Evolutionary conservation across 2,888 invertebrate genomes (phyloP), one percentile per base, ranked within the genome.

Genomic region (Agapostemon virescens): DNA sequence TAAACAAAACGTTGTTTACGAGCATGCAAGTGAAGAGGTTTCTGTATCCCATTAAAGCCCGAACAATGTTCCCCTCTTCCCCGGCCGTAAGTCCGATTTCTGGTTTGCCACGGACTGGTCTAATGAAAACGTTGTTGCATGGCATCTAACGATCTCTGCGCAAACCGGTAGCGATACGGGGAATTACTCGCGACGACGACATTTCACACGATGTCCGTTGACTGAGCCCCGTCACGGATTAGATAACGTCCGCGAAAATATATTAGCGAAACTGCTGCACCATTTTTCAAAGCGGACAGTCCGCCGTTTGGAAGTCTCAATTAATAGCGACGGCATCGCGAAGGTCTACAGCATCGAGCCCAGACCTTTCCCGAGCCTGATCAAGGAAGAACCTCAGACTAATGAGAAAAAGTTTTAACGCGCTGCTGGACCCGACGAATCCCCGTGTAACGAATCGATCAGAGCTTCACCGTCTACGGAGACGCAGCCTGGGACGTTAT

Each of bases 1-100:
- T 61, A 66, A 86, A 79, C 80, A 77, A 83, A 81, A 75, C 52
- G 33, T 74, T 74, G 69, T 86, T 79, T 81, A 81, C 69, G 78
- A 72, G 64, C 78, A 23, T 74, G 77, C 82, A 55, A 73, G 45
- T 30, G 20, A 26, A 5, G 36, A 40, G 20, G 17, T 80, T 49
- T n/a, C n/a, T 33, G 69, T 45, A 23, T 13, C 33, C 42, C 36
- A 36, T 74, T 70, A 58, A 55, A 69, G 69, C 23, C 52, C 49
- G 33, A 52, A 70, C 40, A 26, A 30, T 30, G 36, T 49, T 30
- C 26, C 33, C n/a, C n/a, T n/a, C n/a, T 40, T 30, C 7, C 30
- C 5, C 58, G 30, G 6, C 61, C 61, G 49, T 9, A 7, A 11
- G 45, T 7, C 9, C 69, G 52, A 72, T 70, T 69, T 73, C 69